Evolutionary conservation across 2,888 invertebrate species (phyloP), one percentile per base, ranked within the genome.

Genomic region (Pachycephus smyrnensis): DNA sequence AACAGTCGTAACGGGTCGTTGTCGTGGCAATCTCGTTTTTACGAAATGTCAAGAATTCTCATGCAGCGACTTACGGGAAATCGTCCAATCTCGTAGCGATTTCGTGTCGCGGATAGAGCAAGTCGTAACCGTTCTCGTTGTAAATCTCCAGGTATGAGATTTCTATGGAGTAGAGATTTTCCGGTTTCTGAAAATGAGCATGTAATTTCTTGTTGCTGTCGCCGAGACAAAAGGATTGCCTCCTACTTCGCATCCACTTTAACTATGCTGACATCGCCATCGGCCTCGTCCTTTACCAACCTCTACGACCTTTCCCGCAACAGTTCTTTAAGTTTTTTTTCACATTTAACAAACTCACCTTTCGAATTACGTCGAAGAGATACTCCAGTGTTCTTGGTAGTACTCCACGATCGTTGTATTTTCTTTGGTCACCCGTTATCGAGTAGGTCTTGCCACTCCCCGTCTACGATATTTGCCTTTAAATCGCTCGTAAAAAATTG

Each of bases 131-230:
- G 76, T 91, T 90, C 88, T 93, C 93, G 86, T 93, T 93, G 88
- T 93, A 93, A 77, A 93, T 93, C 89, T 93, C 93, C 88, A 93
- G 88, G 84, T 93, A 93, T 1, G 93, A 93, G 77, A 93, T 90
- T 84, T 92, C 92, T 77, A 92, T 87, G 69, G 90, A 87, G 84
- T 89, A 91, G 40, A 88, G 82, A 81, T 89, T 88, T 77, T 90
- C 89, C 75, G 90, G 85, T 80, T 89, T 88, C 91, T 92, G 80
- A 71, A 84, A 82, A 55, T 23, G 23, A 55, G 23, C 23, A 55
- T 9, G 23, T 55, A 55, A 55, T 55, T 55, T 55, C 23, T 23
- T 55, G 23, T 55, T 1, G 9, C 15, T 55, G 2, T 55, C 23
- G 2, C 55, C 23, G 23, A 55, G 55, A 23, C 23, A 6, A 55